Evolutionary conservation across 2,888 invertebrate species (phyloP), one percentile per base, ranked within the genome.

Genomic region (Callyntrura guangdongensis): DNA sequence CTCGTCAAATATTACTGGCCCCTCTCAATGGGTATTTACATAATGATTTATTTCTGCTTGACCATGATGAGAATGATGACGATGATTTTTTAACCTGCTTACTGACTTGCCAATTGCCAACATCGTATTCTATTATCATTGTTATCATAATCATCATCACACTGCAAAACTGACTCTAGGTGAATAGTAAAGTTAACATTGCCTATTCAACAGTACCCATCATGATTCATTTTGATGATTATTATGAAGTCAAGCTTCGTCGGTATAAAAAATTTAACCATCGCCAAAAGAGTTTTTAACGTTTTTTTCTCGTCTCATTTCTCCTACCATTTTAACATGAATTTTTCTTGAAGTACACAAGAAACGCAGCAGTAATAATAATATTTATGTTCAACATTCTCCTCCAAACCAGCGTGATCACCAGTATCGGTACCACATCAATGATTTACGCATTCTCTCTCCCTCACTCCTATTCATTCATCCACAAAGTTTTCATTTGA

Each of bases 381-480:
- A 59, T 56, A 27, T 56, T 79, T 79, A 53, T 56, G 17, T 25
- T 27, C 36, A 22, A 22, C 49, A 25, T 49, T 14, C 27, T 25
- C 3, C 25, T n/a, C 5, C n/a, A 53, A 36, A 79, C 59, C 59
- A 59, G 22, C 9, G 9, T 14, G 45, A 49, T 12, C 69, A 25
- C 20, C 27, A 56, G 25, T 79, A 77, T 79, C 36, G 12, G 27
- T 6, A 77, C 53, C 14, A 56, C 56, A 79, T 79, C 59, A 79
- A 56, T 79, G 79, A 79, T 79, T 79, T 56, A 79, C 79, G 27
- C 79, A 56, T 79, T 79, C 17, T 27, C 27, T 69, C 22, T 49
- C n/a, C n/a, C 49, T 74, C 72, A 27, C 59, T 53, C 6, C 17
- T 56, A 79, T n/a, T 53, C 79, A 79, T n/a, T 53, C 79, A 36